A percentile compares a stretch with the other conserved stretches of the same genome.
Conservation (phyloP, 2,113 vertebrate species). For the Alethe diademata region DNA sequence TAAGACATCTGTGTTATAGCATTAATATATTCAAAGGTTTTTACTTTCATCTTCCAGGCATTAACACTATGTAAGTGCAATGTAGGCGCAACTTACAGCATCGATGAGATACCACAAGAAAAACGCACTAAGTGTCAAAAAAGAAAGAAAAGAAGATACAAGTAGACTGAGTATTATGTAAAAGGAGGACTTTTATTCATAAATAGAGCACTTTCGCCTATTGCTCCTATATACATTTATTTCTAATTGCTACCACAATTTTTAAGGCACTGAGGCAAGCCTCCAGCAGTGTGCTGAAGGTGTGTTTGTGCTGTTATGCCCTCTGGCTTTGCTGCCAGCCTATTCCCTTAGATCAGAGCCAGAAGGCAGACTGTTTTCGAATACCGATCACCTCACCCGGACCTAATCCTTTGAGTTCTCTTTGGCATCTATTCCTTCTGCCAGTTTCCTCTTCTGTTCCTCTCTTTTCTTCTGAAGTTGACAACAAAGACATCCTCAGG, state of each 20-base stretch:
- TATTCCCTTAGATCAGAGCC: constrained; percentile 99
- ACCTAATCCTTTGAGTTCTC: constrained; percentile 99
- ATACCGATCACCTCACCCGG: constrained; percentile 99
- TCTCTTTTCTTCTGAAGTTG: constrained; percentile 99
- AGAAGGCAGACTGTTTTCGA: constrained; percentile 99
- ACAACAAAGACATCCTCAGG: constrained; percentile 99
- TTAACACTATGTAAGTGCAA: constrained; percentile 77
- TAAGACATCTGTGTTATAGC: constrained; percentile 84
- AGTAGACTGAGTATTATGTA: constrained; percentile 48
- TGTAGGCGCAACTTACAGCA: constrained; percentile 69
- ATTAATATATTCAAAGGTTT: constrained; percentile 88
- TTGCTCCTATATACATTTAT: constrained; percentile 69
- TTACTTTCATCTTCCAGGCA: constrained; percentile 84
- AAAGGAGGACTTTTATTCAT: constrained; percentile 68
- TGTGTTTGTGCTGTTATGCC: constrained; percentile 99
- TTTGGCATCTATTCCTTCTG: constrained; percentile 99
- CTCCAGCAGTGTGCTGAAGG: constrained; percentile 91
- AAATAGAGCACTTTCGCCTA: constrained; percentile 66
- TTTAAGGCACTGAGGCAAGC: constrained; percentile 86
- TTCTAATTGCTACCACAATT: constrained; percentile 88
- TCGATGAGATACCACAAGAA: constrained; percentile 59
- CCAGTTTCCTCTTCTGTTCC: constrained; percentile 99
- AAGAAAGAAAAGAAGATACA: neutral
- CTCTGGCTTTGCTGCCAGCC: constrained; percentile 99
- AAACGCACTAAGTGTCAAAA: constrained; percentile 42